Conservation (phyloP, 35 echinoderm and acorn worm species). For the Lytechinus variegatus region DNA sequence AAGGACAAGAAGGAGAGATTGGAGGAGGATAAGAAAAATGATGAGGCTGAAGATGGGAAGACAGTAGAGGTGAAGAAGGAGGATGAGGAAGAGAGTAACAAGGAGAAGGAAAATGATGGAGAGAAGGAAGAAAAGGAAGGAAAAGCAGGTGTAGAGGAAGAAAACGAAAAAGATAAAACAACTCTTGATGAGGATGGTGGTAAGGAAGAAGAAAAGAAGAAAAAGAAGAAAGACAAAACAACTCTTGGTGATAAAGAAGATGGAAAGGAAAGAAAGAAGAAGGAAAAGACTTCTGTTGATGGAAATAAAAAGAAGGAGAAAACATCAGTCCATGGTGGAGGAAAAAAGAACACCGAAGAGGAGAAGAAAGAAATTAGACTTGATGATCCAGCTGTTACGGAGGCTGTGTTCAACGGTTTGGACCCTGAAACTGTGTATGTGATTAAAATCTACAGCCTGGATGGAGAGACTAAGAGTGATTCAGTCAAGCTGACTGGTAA, state of each 20-base stretch:
- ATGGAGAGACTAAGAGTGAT: conserved; percentile 71
- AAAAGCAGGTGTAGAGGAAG: neutral
- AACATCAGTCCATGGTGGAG: conserved; percentile 29
- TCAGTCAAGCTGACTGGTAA: conserved; percentile 66
- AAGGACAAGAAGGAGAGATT: conserved; percentile 22
- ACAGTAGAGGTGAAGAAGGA: neutral
- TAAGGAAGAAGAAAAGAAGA: conserved; percentile 24
- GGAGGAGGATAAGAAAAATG: neutral
- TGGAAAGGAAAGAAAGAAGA: neutral
- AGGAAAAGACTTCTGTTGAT: conserved; percentile 17
- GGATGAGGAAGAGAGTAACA: neutral
- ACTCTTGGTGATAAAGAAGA: conserved; percentile 11
- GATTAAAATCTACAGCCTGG: conserved; percentile 67
- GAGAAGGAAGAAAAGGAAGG: conserved; percentile 48
- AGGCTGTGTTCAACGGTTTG: conserved; percentile 57
- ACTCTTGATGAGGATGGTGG: neutral
- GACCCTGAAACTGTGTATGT: conserved; percentile 62
- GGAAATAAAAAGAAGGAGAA: conserved; percentile 24
- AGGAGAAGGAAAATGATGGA: neutral
- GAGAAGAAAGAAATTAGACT: conserved; percentile 44
- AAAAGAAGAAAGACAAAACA: conserved; percentile 30
- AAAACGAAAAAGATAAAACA: neutral
- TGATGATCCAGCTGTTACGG: conserved; percentile 52
- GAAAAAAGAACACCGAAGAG: conserved; percentile 25
- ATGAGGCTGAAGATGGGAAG: neutral